Percentiles rank a stretch among this genome's conserved stretches.
These are phyloP conservation scores for Yponomeuta malinellus DNA, from an alignment of 2,888 invertebrate genomes.

Conservation along the genomic window DNA sequence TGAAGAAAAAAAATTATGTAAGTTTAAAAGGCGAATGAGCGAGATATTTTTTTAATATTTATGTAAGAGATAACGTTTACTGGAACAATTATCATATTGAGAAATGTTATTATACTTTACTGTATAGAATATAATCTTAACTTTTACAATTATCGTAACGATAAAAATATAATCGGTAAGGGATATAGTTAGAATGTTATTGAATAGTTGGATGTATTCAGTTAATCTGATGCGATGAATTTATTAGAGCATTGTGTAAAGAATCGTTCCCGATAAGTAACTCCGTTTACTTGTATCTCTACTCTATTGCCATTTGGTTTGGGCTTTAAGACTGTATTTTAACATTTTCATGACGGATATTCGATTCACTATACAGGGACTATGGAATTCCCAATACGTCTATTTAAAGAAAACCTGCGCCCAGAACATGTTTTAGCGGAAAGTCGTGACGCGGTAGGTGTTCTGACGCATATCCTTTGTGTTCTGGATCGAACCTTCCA, in stretches of 20 bases:
- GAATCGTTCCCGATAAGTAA: conserved; percentile 10
- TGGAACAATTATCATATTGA: conserved; percentile 32
- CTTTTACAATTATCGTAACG: conserved; percentile 21
- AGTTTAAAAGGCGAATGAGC: conserved; percentile 32
- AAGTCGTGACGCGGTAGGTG: too few species aligned
- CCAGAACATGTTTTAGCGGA: too few species aligned
- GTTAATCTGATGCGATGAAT: conserved; percentile 25
- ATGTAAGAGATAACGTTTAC: conserved; percentile 37
- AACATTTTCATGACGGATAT: background rate
- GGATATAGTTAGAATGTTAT: conserved; percentile 26
- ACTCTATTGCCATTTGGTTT: conserved; percentile 30
- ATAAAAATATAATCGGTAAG: conserved; percentile 25
- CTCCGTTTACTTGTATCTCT: conserved; percentile 3
- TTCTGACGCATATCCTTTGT: too few species aligned
- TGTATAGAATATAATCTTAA: conserved; percentile 28
- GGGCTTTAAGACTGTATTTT: conserved; percentile 37
- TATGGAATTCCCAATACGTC: too few species aligned
- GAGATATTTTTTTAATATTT: conserved; percentile 63
- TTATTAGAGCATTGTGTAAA: conserved; percentile 25
- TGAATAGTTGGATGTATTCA: conserved; percentile 22
- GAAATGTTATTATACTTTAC: conserved; percentile 24
- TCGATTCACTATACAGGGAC: too few species aligned
- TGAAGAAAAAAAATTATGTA: conserved; percentile 52
- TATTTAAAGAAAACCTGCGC: too few species aligned
- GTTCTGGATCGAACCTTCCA: background rate